These are phyloP conservation scores for Acronicta aceris DNA, from an alignment of 2,888 invertebrate genomes.

Conservation along the genomic window DNA sequence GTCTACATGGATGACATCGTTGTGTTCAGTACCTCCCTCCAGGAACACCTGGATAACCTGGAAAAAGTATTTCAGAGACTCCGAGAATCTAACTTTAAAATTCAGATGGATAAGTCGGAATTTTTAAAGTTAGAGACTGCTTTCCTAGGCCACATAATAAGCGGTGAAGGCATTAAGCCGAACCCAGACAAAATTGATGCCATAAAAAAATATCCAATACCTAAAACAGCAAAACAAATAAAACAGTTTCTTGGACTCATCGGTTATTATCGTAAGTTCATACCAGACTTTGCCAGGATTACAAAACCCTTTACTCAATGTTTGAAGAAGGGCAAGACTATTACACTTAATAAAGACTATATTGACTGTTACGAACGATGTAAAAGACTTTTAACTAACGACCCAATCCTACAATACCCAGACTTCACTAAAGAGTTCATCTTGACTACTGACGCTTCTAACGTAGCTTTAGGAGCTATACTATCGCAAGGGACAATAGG, in stretches of 20 bases:
- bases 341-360: neutral
- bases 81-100: conserved; percentile 5
- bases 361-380: conserved; percentile 2
- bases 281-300: conserved; percentile 2
- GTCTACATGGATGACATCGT: conserved; percentile 10
- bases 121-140: conserved; percentile 4
- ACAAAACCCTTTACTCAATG: neutral
- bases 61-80: conserved; percentile 3
- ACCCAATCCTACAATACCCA: neutral
- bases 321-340: neutral
- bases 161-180: neutral
- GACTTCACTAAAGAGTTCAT: conserved; percentile 6
- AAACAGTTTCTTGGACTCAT: conserved; percentile 4
- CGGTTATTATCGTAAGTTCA: conserved; percentile 10
- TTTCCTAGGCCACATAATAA: conserved; percentile 5
- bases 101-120: neutral
- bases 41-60: conserved; percentile 8
- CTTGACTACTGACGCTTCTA: conserved; percentile 4
- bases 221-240: conserved; percentile 3
- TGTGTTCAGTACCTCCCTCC: neutral
- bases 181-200: conserved; percentile 12
- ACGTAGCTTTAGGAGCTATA: conserved; percentile 1
- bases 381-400: conserved; percentile 2
- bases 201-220: conserved; percentile 8
- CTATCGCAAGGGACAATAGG: conserved; percentile 1